Base-by-base conservation (phyloP, 2,797 vertebrate species). In the Enteromius thamalakanensis region DNA sequence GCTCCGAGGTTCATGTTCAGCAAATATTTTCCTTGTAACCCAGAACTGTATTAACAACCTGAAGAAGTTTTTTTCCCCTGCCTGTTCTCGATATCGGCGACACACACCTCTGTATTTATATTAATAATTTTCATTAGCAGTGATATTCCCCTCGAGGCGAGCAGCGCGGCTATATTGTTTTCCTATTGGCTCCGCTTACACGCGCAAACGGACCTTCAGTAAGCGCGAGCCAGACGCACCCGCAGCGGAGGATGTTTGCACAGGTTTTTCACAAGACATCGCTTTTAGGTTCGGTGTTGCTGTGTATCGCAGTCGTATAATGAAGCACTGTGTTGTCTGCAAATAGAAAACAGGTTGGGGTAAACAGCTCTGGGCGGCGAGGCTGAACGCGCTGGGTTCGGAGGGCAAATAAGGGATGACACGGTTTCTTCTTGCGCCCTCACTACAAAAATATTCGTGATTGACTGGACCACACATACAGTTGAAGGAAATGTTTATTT, bases 11-110 rank as follows among this genome's bases (percentile, higher is more conserved):
- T 94, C 92, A 89, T 93, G 93, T 93, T 94, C 91, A 87, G 89
- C 91, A 91, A 93, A 95, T 93, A 95, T 95, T 94, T 94, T 89
- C 87, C 92, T 93, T 94, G 94, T 94, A 94, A 95, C 92, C 77
- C 91, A 87, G 90, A 94, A 92, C 85, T 85, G 91, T 88, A 90
- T 90, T 91, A 92, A 94, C 91, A 92, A 90, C 90, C 89, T 86
- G 80, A 89, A 93, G 90, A 84, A 9, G 17, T 88, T 88, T 88
- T 92, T 92, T 92, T 75, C 82, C 76, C 82, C 87, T 89, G 83
- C 60, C 82, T 89, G 89, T 90, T 87, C 89, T 87, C 74, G 88
- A 84, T 88, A 86, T 85, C 83, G 51, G 87, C 85, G 74, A 85
- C 89, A 89, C 83, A 84, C 79, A 83, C 85, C 70, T 85, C 85